Evolutionary conservation across 2,888 invertebrate species (phyloP).

Genomic region (Acrobasis repandana): DNA sequence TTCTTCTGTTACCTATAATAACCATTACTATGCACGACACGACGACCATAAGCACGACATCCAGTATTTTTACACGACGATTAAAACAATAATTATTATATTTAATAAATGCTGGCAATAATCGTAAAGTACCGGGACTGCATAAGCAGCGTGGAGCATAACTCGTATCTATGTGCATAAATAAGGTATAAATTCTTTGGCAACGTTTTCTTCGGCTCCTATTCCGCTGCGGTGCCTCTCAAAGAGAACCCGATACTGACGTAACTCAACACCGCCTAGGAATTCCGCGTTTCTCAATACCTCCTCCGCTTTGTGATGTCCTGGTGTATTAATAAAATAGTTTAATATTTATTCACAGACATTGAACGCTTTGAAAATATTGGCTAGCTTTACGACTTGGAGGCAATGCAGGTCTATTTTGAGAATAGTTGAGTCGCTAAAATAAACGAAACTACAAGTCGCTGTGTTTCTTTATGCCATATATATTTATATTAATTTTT

Average conservation of each 20-base stretch:
- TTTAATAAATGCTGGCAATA: conserved; percentile 39
- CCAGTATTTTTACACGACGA: conserved; percentile 15
- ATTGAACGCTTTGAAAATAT: neutral
- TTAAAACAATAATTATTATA: conserved; percentile 24
- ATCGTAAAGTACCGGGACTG: conserved; percentile 50
- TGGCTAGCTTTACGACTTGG: neutral
- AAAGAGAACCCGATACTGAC: conserved; percentile 62
- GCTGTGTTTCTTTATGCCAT: no score
- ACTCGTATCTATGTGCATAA: conserved; percentile 34
- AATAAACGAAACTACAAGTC: no score
- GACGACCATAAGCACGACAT: conserved; percentile 8
- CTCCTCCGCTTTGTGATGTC: conserved; percentile 28
- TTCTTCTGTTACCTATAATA: neutral
- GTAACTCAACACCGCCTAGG: conserved; percentile 66
- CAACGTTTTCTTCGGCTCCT: conserved; percentile 46
- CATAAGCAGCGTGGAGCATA: conserved; percentile 46
- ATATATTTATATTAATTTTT: no score
- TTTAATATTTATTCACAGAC: conserved; percentile 1
- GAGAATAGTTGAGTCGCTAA: neutral
- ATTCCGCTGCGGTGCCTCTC: conserved; percentile 55
- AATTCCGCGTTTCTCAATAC: conserved; percentile 56
- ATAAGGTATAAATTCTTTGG: conserved; percentile 37
- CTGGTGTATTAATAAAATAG: conserved; percentile 41
- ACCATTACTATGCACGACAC: conserved; percentile 16
- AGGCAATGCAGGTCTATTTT: neutral